phyloP scores from a whole-genome alignment of 2,113 vertebrate species.

The Etheostoma cragini region DNA sequence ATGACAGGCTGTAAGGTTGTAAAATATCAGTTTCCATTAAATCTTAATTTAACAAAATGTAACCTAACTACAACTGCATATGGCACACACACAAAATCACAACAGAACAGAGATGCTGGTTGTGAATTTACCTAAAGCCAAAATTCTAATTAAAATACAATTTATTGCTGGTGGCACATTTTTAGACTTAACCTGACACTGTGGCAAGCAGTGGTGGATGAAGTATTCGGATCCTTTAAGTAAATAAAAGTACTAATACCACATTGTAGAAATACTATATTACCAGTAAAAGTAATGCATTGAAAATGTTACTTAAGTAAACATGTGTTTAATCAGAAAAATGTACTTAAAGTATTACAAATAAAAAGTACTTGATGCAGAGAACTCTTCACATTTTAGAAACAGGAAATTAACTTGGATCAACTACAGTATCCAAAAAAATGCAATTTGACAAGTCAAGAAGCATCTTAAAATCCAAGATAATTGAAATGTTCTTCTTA shows the following conservation, averaged over 20 bases:
- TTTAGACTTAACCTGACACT: background rate
- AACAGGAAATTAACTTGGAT: background rate
- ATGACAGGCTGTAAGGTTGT: background rate
- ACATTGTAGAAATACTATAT: too few relatives aligned
- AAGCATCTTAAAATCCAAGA: background rate
- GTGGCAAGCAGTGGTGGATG: too few relatives aligned
- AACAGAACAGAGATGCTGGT: background rate
- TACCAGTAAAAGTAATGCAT: too few relatives aligned
- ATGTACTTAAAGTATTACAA: too few relatives aligned
- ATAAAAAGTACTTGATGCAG: too few relatives aligned
- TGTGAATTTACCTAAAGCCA: background rate
- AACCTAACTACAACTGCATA: background rate
- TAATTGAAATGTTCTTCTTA: background rate
- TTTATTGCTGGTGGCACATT: background rate
- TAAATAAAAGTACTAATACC: too few relatives aligned
- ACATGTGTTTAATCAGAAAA: too few relatives aligned
- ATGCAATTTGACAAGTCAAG: background rate
- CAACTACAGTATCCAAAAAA: background rate
- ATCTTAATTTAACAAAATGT: background rate
- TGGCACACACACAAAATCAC: background rate
- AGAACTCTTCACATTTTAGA: too few relatives aligned
- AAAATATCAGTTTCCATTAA: slow-evolving; percentile 14
- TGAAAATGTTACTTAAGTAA: too few relatives aligned
- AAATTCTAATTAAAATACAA: background rate
- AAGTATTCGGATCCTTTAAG: too few relatives aligned